A percentile compares a stretch with the other conserved stretches of the same genome.
Evolutionary conservation across 2,113 vertebrate species (phyloP).

Genomic region (Taxidea taxus): DNA sequence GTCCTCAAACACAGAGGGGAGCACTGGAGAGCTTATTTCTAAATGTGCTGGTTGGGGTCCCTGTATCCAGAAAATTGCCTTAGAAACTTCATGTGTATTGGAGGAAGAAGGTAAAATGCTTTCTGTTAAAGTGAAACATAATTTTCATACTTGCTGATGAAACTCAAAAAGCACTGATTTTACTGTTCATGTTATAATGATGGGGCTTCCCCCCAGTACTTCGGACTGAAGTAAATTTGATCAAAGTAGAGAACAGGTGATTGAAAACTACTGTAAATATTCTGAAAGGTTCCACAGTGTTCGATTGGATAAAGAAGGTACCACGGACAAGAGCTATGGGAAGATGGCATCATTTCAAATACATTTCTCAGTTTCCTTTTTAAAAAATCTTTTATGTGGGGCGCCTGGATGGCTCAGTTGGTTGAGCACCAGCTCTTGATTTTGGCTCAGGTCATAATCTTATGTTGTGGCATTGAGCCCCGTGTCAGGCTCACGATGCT

Average conservation of each 20-base stretch:
- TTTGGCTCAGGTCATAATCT: background rate
- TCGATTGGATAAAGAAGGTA: background rate
- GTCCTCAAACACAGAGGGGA: background rate
- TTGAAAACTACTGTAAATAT: background rate
- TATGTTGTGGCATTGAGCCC: background rate
- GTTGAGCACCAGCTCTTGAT: background rate
- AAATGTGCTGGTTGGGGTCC: background rate
- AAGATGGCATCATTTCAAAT: background rate
- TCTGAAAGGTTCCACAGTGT: background rate
- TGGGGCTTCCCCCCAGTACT: background rate
- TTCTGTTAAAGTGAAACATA: background rate
- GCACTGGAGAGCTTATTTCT: background rate
- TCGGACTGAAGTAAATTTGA: background rate
- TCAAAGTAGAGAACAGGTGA: background rate
- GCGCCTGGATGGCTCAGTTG: background rate
- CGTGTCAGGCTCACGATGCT: background rate
- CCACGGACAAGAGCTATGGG: background rate
- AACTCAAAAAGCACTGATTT: background rate
- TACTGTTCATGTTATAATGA: background rate
- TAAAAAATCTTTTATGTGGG: background rate
- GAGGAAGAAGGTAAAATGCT: background rate
- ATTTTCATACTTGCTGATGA: background rate
- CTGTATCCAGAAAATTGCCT: background rate
- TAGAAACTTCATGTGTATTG: background rate
- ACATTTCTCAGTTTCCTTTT: background rate